Evolutionary conservation across 37 sponge, comb jelly and placozoan genomes (phyloP), one percentile per base, ranked within the genome.

Genomic region (Eunapius fragilis): DNA sequence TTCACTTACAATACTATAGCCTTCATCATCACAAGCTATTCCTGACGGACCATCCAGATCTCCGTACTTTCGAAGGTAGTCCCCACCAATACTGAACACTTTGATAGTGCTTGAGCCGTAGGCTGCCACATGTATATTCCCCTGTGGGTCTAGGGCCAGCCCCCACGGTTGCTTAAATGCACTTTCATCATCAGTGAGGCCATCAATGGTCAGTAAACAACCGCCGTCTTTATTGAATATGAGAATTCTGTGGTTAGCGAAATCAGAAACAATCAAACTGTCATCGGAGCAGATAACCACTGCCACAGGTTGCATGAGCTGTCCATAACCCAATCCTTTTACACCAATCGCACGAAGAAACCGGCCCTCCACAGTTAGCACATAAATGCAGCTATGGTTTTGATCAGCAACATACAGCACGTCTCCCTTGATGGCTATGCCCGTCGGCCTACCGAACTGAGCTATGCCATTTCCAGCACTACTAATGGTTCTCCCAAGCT

Each of bases 11-110:
- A 78, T 67, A 27, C 26, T 48, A 35, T 72, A 83, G 0, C 89
- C 89, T 70, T 88, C 89, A 32, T 74, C 77, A 41, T 88, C 84
- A 31, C 82, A 48, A 27, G 89, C 72, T 12, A 88, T 77, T 13
- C 89, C 89, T 50, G 89, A 38, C 33, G 89, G 87, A 48, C 12
- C 67, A 3, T 9, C 6, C 6, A 41, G 6, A 74, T 70, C 75
- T 24, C 82, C 82, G 75, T 75, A 80, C 69, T 50, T 30, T 3
- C 24, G 14, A 38, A 74, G 11, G 25, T 38, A 68, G 6, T 25
- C 50, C 26, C 79, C 84, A 32, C 84, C 90, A 27, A 69, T 36
- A 28, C 68, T 37, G 75, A 89, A 89, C 0, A 89, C 81, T 0
- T 45, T 26, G 45, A 89, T 41, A 12, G 34, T 80, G 45, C 41